Conservation (phyloP, 2,113 vertebrate genomes). For the Pedionomus torquatus region DNA sequence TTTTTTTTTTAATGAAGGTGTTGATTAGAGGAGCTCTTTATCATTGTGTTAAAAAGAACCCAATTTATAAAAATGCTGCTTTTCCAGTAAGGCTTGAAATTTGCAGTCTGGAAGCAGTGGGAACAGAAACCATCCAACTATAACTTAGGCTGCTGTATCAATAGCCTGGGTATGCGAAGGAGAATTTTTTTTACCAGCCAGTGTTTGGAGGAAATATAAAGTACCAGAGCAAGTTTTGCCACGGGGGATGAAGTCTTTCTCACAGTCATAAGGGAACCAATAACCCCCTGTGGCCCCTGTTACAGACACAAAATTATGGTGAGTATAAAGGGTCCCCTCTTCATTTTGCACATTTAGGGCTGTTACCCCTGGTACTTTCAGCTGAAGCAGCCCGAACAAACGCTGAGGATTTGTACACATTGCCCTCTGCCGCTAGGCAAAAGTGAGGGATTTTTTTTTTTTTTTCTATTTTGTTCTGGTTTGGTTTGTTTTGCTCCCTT, state of each 20-base stretch:
- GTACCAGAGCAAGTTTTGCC: not conserved
- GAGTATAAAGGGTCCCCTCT: not conserved
- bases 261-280: not conserved
- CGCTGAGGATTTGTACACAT: not conserved
- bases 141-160: not conserved
- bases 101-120: not conserved
- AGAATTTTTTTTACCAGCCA: not conserved
- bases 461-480: not conserved
- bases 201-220: not conserved
- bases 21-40: not conserved
- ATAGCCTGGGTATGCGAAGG: not conserved
- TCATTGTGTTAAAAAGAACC: not conserved
- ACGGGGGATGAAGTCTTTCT: not conserved
- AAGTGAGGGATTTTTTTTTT: not conserved
- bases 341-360: not conserved
- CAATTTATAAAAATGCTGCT: not conserved
- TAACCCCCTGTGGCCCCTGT: not conserved
- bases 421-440: not conserved
- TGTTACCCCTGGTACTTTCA: not conserved
- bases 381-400: not conserved
- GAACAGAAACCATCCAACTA: not conserved
- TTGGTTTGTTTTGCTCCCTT: not conserved
- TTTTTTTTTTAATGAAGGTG: not conserved
- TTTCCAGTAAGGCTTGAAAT: not conserved
- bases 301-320: not conserved